These are phyloP conservation scores for Cranoglanis bouderius DNA, from an alignment of 2,113 vertebrate species.

Conservation along the genomic window DNA sequence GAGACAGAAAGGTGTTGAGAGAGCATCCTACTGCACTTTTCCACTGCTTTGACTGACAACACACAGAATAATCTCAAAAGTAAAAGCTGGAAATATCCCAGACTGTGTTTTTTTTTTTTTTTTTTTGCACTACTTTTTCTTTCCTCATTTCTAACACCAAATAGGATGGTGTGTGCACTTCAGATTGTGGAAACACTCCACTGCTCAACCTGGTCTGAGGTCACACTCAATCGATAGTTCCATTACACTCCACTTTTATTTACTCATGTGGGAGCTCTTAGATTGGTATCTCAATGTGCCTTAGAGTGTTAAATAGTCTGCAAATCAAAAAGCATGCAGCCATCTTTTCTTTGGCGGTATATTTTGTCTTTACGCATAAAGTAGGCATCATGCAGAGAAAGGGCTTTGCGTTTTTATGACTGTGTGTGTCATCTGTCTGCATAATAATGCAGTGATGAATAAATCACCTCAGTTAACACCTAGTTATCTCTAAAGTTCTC, in stretches of 20 bases:
- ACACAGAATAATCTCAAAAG: neutral
- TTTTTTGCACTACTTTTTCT: constrained; percentile 34
- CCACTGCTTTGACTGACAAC: neutral
- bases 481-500: constrained; percentile 35
- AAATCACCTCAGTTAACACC: constrained; percentile 27
- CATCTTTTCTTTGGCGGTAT: neutral
- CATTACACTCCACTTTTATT: constrained; percentile 50
- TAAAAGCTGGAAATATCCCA: neutral
- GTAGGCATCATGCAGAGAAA: constrained; percentile 1
- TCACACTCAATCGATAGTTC: constrained; percentile 43
- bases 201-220: constrained; percentile 28
- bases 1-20: constrained; percentile 13
- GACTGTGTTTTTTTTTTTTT: neutral
- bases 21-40: neutral
- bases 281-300: constrained; percentile 38
- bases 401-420: constrained; percentile 26
- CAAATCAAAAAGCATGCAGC: constrained; percentile 27
- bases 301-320: constrained; percentile 37
- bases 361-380: constrained; percentile 29
- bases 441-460: constrained; percentile 24
- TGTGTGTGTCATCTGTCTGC: constrained; percentile 29
- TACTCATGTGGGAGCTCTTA: constrained; percentile 46
- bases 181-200: constrained; percentile 38
- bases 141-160: constrained; percentile 31
- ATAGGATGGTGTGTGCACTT: constrained; percentile 11